Percentiles rank a stretch among this genome's conserved stretches.
These are phyloP conservation scores for Paramormyrops kingsleyae DNA, from an alignment of 2,113 vertebrate species.

Conservation along the genomic window DNA sequence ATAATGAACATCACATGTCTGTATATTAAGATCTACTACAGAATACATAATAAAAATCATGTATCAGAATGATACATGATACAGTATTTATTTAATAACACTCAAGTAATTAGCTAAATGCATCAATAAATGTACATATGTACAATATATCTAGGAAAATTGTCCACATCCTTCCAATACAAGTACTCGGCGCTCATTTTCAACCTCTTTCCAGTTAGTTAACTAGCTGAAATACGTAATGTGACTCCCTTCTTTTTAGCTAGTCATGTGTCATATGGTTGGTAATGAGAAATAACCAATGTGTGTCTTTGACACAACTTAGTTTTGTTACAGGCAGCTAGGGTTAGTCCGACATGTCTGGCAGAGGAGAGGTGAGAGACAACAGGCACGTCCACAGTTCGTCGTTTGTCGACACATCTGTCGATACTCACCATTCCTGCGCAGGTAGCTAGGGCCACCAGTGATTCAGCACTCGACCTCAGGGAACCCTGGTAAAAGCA, in stretches of 20 bases:
- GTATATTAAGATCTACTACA: neutral
- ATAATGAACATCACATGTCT: neutral
- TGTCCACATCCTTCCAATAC: neutral
- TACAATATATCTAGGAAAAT: neutral
- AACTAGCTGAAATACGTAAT: neutral
- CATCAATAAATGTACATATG: neutral
- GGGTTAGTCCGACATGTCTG: neutral
- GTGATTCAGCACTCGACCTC: slow-evolving; percentile 66
- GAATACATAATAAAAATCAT: neutral
- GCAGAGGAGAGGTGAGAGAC: neutral
- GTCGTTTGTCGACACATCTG: neutral
- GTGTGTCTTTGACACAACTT: neutral
- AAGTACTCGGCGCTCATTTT: neutral
- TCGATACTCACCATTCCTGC: slow-evolving; percentile 74
- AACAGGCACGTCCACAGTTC: slow-evolving; percentile 27
- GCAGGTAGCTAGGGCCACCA: slow-evolving; percentile 80
- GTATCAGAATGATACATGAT: neutral
- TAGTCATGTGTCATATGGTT: neutral
- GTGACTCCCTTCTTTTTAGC: neutral
- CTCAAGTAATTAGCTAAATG: neutral
- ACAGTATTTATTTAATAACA: neutral
- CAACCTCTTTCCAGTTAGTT: neutral
- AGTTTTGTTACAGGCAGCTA: neutral
- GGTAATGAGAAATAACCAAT: neutral
- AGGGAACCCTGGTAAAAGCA: slow-evolving; percentile 82